Conservation (phyloP, 2,888 invertebrate species). For the Alloscopus bannaensis region DNA sequence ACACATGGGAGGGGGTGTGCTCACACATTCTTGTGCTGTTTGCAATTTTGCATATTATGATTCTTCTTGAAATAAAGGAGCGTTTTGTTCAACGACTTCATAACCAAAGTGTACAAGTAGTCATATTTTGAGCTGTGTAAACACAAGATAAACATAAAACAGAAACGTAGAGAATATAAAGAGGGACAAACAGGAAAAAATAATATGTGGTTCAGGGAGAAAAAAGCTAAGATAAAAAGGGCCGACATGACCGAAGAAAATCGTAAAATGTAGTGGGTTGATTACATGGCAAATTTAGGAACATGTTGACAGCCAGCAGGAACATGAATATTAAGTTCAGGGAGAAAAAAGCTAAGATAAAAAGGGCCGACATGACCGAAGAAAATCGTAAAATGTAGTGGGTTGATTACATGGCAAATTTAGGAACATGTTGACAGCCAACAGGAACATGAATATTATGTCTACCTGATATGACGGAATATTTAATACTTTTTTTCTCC, state of each 20-base stretch:
- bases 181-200: slow-evolving; percentile 28
- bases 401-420: slow-evolving; percentile 31
- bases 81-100: too few species aligned
- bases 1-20: too few species aligned
- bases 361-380: slow-evolving; percentile 35
- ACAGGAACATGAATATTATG: too few species aligned
- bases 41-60: too few species aligned
- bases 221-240: slow-evolving; percentile 21
- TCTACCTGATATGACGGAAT: too few species aligned
- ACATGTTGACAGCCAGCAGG: too few species aligned
- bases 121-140: too few species aligned
- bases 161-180: too few species aligned
- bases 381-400: slow-evolving; percentile 21
- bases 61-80: too few species aligned
- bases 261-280: slow-evolving; percentile 40
- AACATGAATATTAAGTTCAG: slow-evolving; percentile 7
- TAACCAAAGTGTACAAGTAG: background rate
- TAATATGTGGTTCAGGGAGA: background rate
- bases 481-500: slow-evolving; percentile 32
- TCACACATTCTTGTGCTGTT: too few species aligned
- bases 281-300: slow-evolving; percentile 24
- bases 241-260: slow-evolving; percentile 38
- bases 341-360: background rate
- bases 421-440: slow-evolving; percentile 37
- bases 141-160: slow-evolving; percentile 40